Percentiles rank a stretch among this genome's conserved stretches.
Conservation (phyloP, 2,888 invertebrate genomes). For the Coecobrya sp. region DNA sequence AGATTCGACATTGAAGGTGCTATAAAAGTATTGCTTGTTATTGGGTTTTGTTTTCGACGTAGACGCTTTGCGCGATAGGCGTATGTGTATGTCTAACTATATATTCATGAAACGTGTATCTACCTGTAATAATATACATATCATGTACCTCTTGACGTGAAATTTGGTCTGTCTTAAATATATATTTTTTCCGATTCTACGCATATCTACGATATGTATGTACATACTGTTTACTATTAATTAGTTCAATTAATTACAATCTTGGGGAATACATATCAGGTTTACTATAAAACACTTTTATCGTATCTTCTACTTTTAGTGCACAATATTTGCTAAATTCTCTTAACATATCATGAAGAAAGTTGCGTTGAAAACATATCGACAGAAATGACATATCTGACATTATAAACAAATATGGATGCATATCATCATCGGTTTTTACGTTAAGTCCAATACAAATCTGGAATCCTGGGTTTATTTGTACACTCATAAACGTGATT, state of each 20-base stretch:
- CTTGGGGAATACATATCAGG: neutral
- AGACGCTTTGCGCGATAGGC: neutral
- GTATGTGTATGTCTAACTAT: neutral
- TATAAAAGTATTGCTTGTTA: neutral
- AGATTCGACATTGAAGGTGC: slow-evolving; percentile 17
- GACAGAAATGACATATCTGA: slow-evolving; percentile 27
- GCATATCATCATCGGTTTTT: neutral
- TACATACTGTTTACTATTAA: neutral
- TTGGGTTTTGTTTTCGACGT: neutral
- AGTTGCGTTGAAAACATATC: neutral
- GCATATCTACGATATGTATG: neutral
- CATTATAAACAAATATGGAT: neutral
- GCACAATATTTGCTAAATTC: neutral
- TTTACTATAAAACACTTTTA: neutral
- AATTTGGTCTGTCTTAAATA: slow-evolving; percentile 12
- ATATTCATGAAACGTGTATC: neutral
- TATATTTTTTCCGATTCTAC: neutral
- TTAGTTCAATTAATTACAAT: neutral
- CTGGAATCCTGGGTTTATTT: too few species aligned
- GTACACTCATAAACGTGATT: too few species aligned
- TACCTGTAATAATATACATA: neutral
- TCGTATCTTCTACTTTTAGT: neutral
- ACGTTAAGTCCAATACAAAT: too few species aligned
- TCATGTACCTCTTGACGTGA: neutral
- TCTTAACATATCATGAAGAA: neutral